These are phyloP conservation scores for Catamblyrhynchus diadema DNA, from an alignment of 2,797 vertebrate genomes.

Conservation along the genomic window DNA sequence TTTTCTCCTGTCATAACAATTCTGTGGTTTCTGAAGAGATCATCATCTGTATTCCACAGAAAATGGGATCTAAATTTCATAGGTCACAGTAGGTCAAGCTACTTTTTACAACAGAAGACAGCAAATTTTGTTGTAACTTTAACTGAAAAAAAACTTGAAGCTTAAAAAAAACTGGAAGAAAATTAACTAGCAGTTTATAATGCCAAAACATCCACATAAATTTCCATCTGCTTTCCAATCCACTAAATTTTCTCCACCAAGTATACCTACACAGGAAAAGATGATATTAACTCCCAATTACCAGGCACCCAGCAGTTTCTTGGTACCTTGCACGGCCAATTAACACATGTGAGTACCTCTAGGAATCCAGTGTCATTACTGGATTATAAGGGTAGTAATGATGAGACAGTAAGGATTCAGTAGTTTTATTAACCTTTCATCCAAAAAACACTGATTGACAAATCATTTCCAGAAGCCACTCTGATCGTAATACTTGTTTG, in stretches of 20 bases:
- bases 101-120: not conserved
- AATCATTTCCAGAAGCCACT: not conserved
- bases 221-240: slow-evolving; percentile 3
- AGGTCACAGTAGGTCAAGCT: not conserved
- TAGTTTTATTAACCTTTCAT: not conserved
- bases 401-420: not conserved
- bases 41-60: not conserved
- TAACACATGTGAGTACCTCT: not conserved
- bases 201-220: not conserved
- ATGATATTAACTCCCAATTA: not conserved
- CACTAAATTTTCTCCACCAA: not conserved
- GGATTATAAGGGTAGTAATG: not conserved
- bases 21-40: not conserved
- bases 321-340: not conserved
- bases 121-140: not conserved
- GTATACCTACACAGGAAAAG: not conserved
- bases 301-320: slow-evolving; percentile 2
- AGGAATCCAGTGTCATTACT: not conserved
- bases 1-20: not conserved
- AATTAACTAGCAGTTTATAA: not conserved
- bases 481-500: not conserved
- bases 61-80: not conserved
- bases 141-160: not conserved
- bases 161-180: not conserved
- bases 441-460: not conserved